Conservation (phyloP, 2,888 invertebrate genomes). For the Nasonovia ribisnigri region DNA sequence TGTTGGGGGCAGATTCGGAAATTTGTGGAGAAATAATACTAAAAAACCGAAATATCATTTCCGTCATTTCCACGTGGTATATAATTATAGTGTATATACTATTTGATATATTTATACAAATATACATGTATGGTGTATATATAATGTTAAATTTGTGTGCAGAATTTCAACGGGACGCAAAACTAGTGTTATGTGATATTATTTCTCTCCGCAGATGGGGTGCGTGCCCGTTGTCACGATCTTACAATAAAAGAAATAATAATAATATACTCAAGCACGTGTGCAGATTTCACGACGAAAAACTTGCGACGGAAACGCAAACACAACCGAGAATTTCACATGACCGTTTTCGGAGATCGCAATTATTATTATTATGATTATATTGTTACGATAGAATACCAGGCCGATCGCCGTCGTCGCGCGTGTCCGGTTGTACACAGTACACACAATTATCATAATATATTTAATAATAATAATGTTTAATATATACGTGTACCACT, state of each 20-base stretch:
- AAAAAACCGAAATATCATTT: not conserved
- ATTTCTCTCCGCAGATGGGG: not conserved
- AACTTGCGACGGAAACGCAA: not conserved
- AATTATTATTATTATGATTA: slow-evolving; percentile 16
- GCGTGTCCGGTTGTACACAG: not conserved
- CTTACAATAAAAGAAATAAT: not conserved
- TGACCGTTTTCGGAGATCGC: slow-evolving; percentile 15
- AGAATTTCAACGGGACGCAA: not conserved
- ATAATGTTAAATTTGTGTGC: not conserved
- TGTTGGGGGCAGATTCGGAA: not conserved
- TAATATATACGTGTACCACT: not conserved
- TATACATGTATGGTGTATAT: not conserved
- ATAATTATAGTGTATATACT: not conserved
- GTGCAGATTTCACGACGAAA: not conserved
- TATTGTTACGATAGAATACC: not conserved
- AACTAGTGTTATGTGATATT: not conserved
- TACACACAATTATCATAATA: not conserved
- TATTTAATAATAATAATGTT: not conserved
- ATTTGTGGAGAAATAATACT: not conserved
- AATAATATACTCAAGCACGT: not conserved
- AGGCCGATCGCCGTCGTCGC: not conserved
- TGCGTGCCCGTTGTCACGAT: not conserved
- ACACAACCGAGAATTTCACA: not conserved
- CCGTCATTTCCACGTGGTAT: not conserved
- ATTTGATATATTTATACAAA: too few relatives aligned